phyloP scores from a whole-genome alignment of 1,140 invertebrate species.

The Tribolium castaneum region DNA sequence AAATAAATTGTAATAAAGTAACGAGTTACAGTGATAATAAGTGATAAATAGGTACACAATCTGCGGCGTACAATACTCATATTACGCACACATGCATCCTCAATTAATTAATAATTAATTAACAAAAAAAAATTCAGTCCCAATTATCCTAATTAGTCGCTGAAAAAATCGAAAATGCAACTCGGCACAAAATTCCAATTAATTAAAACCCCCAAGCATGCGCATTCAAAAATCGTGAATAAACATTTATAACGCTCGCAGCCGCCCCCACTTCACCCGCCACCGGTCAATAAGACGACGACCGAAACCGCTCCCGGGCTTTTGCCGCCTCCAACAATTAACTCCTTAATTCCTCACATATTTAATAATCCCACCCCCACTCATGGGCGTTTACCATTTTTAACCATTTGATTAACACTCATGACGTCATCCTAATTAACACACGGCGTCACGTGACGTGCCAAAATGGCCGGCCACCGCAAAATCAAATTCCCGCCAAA shows the following conservation, averaged over 20 bases:
- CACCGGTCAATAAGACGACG: constrained; percentile 56
- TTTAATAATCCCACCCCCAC: not conserved
- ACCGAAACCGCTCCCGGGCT: constrained; percentile 40
- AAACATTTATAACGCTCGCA: constrained; percentile 8
- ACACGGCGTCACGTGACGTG: not conserved
- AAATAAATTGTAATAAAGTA: no score
- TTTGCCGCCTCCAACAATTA: constrained; percentile 38
- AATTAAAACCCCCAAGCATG: constrained; percentile 12
- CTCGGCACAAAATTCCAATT: constrained; percentile 15
- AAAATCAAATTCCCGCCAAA: constrained; percentile 17
- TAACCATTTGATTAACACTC: not conserved
- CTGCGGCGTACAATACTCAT: no score
- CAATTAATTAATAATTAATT: no score
- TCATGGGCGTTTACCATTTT: not conserved
- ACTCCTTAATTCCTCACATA: constrained; percentile 17
- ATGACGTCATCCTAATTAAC: constrained; percentile 16
- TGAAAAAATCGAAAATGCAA: not conserved
- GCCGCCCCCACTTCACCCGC: constrained; percentile 28
- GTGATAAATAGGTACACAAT: no score
- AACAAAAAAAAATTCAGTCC: no score
- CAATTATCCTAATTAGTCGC: no score
- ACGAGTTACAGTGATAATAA: no score
- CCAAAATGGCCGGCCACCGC: not conserved
- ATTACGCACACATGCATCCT: no score
- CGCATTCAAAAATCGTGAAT: constrained; percentile 17